Evolutionary conservation across 2,797 vertebrate genomes (phyloP), one percentile per base, ranked within the genome.

Genomic region (Coranthus polyacanthus): DNA sequence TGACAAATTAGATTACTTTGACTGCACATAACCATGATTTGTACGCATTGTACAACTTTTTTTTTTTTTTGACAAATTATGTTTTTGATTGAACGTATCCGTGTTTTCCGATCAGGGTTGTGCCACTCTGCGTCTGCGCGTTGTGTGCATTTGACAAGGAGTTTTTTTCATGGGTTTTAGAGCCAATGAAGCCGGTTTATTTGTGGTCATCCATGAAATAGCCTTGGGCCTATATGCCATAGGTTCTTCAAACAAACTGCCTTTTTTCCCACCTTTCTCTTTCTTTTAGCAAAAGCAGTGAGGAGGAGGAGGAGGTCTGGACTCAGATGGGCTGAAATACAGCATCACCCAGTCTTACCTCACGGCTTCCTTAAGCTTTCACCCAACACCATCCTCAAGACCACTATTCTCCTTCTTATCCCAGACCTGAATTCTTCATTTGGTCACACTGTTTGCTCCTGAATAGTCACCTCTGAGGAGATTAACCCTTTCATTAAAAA

Each of bases 401-500:
- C 78, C 69, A 88, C 90, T 88, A 86, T 90, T 91, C 87, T 89
- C 79, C 86, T 46, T 69, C 94, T 95, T 95, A 95, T 95, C 75
- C 89, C 89, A 92, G 93, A 91, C 92, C 95, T 94, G 95, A 95
- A 95, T 96, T 92, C 95, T 97, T 95, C 95, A 93, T 98, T 98
- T 98, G 96, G 97, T 99, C 98, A 98, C 98, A 98, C 94, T 95
- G 93, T 93, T 93, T 96, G 96, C 96, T 95, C 90, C 93, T 99
- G 95, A 98, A 97, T 97, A 93, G 96, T 98, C 95, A 97, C 95
- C 96, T 96, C 95, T 91, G 95, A 98, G 94, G 95, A 99, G 98
- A 98, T 99, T 99, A 99, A 99, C 98, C 97, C 98, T 97, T 98
- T 98, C 97, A 98, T 97, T 97, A 96, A 95, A 94, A 96, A 96